Base-by-base conservation (phyloP, 1,140 invertebrate species). In the Diorhabda elongata region DNA sequence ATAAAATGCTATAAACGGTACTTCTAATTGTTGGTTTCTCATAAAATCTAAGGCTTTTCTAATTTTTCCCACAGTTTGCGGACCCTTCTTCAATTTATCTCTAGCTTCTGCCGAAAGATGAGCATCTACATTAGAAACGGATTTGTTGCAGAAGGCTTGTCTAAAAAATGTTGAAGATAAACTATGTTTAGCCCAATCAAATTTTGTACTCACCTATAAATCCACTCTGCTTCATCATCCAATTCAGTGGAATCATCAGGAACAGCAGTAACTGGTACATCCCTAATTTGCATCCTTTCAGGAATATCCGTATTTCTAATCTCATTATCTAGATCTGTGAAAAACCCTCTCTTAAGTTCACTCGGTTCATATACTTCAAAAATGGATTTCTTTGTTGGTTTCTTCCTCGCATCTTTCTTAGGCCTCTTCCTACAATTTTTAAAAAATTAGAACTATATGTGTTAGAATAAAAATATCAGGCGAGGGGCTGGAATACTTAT, bases 1-100 rank as follows among this genome's bases (percentile, higher is more conserved):
- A 78, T 99, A 99, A 81, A 98, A 98, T 0, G 96, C 94, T 75
- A 99, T 99, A 78, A 99, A 99, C 2, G 98, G 96, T 42, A 98
- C 96, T 84, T 98, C 97, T 75, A 96, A 86, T 47, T 94, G 89
- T 75, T 97, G 92, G 82, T 98, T 98, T 9, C 97, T 83, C 87
- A 99, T 98, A 77, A 98, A 98, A 72, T 97, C 94, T 0, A 99
- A 81, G 0, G 96, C 94, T 82, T 98, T 95, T 61, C 92, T 90
- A 11, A 99, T 98, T 81, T 98, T 98, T 8, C 86, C 87, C 5
- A 95, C 84, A 0, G 92, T 91, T 76, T 87, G 87, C 41, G 88
- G 88, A 58, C 82, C 87, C 77, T 80, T 88, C 57, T 78, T 84
- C 69, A 82, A 85, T 74, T 79, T 83, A 70, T 87, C 85, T 65